A percentile compares a stretch with the other conserved stretches of the same genome.
phyloP scores from a whole-genome alignment of 2,113 vertebrate genomes.

The Tachysurus fulvidraco region DNA sequence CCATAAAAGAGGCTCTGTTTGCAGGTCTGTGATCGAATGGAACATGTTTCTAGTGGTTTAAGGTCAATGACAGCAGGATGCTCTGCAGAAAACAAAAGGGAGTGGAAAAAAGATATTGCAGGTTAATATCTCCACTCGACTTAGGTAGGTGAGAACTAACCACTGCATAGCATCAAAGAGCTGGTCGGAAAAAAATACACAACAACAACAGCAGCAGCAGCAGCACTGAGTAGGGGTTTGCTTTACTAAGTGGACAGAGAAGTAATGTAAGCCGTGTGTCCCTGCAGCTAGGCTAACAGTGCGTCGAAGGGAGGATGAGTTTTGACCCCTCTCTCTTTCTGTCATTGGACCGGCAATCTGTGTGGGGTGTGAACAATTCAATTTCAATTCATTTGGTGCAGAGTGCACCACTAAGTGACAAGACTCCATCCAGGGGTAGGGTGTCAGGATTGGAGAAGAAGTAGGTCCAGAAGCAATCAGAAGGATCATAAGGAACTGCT shows the following conservation, averaged over 20 bases:
- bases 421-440: no score
- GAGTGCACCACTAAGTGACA: no score
- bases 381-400: no score
- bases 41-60: constrained; percentile 33
- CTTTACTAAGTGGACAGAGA: constrained; percentile 40
- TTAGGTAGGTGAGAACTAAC: constrained; percentile 43
- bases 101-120: constrained; percentile 44
- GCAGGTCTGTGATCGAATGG: constrained; percentile 24
- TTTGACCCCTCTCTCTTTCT: not conserved
- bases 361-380: not conserved
- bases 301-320: not conserved
- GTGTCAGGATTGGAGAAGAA: no score
- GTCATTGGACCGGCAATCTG: not conserved
- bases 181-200: constrained; percentile 44
- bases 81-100: constrained; percentile 44
- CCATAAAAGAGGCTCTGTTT: not conserved
- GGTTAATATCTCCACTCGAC: constrained; percentile 52
- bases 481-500: not conserved
- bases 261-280: not conserved
- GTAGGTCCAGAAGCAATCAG: no score
- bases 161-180: constrained; percentile 51
- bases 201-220: constrained; percentile 16
- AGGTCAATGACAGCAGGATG: constrained; percentile 49
- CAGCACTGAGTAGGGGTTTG: not conserved
- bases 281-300: not conserved